These are phyloP conservation scores for Aurelia coerulea DNA, from an alignment of 30 jellyfish, hydroid and myxozoan genomes.

Conservation along the genomic window DNA sequence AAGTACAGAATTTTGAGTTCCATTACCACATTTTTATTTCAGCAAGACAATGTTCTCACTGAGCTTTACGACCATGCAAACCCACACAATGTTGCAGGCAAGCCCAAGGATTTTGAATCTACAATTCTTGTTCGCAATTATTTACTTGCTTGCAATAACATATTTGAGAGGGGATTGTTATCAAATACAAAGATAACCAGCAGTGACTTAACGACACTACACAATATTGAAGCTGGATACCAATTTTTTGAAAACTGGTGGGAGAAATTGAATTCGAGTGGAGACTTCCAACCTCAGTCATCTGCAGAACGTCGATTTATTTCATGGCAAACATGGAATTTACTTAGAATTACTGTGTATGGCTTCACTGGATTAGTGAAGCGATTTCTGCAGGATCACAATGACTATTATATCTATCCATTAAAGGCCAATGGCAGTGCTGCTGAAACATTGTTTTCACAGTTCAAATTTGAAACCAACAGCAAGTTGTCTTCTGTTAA, in stretches of 20 bases:
- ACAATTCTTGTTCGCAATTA: conserved; percentile 28
- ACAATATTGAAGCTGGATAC: conserved; percentile 17
- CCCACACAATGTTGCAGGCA: conserved; percentile 28
- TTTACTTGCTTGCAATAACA: conserved; percentile 29
- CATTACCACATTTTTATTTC: background rate
- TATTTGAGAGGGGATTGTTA: background rate
- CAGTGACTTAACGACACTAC: conserved; percentile 1
- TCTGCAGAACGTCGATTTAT: conserved; percentile 29
- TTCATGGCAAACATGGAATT: background rate
- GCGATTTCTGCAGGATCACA: conserved; percentile 20
- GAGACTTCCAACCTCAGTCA: conserved; percentile 38
- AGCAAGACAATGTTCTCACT: conserved; percentile 42
- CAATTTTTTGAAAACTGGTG: conserved; percentile 42
- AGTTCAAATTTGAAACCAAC: conserved; percentile 37
- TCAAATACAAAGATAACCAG: conserved; percentile 34
- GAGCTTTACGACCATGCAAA: conserved; percentile 29
- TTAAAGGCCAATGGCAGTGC: conserved; percentile 41
- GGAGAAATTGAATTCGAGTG: conserved; percentile 37
- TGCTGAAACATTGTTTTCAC: conserved; percentile 30
- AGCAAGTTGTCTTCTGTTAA: conserved; percentile 27
- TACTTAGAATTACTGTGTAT: conserved; percentile 31
- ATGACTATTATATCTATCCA: conserved; percentile 22
- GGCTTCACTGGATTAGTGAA: conserved; percentile 30
- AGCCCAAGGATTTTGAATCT: conserved; percentile 32
- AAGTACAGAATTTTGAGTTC: conserved; percentile 1